A percentile compares a stretch with the other conserved stretches of the same genome.
Evolutionary conservation across 2,888 invertebrate genomes (phyloP).

Genomic region (Acleris holmiana): DNA sequence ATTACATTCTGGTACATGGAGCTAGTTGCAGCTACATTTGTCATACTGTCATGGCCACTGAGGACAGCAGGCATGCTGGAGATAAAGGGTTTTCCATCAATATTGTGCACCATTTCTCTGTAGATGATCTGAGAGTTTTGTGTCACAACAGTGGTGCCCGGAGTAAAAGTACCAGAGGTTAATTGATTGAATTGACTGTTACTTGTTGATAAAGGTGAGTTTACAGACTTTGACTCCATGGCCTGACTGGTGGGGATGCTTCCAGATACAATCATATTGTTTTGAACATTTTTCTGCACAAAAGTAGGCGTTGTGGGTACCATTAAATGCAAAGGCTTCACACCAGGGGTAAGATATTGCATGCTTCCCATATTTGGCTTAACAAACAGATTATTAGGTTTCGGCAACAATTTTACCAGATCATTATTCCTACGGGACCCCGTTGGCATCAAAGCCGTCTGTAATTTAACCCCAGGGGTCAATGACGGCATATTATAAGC

Average conservation of each 20-base stretch:
- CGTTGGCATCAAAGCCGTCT: constrained; percentile 51
- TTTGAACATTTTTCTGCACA: constrained; percentile 76
- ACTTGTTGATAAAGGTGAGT: constrained; percentile 56
- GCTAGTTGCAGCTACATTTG: constrained; percentile 68
- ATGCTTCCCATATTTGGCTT: constrained; percentile 68
- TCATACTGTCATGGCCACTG: constrained; percentile 63
- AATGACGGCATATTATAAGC: constrained; percentile 59
- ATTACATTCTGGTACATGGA: constrained; percentile 79
- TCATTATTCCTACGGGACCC: constrained; percentile 59
- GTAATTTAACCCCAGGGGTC: constrained; percentile 56
- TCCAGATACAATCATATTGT: constrained; percentile 73
- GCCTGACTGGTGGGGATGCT: constrained; percentile 59
- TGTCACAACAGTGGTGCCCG: constrained; percentile 74
- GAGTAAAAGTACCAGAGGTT: constrained; percentile 62
- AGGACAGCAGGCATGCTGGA: constrained; percentile 69
- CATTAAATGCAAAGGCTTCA: constrained; percentile 70
- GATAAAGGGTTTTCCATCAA: constrained; percentile 74
- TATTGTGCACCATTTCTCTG: constrained; percentile 77
- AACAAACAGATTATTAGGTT: constrained; percentile 70
- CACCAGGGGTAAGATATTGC: constrained; percentile 65
- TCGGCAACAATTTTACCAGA: constrained; percentile 66
- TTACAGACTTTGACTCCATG: constrained; percentile 59
- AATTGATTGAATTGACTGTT: constrained; percentile 63
- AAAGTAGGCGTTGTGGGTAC: constrained; percentile 67
- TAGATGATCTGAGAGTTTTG: constrained; percentile 80